Evolutionary conservation across 2,113 vertebrate species (phyloP).

Genomic region (Thinocorus orbignyianus): DNA sequence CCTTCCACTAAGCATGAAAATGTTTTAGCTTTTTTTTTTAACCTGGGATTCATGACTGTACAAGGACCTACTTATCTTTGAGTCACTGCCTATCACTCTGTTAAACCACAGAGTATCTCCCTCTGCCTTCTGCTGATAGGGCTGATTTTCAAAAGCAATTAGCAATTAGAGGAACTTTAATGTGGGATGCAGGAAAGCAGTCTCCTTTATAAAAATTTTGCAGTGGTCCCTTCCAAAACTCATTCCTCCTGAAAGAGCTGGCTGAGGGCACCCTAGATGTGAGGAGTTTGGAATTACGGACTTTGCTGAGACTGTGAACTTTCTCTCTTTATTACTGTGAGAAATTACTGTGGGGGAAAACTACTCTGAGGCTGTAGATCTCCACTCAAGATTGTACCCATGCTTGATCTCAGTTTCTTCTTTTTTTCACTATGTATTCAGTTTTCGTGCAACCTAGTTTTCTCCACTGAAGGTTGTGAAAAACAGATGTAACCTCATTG

Average conservation of each 20-base stretch:
- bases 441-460: conserved; percentile 57
- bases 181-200: not conserved
- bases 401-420: not conserved
- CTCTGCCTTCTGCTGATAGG: not conserved
- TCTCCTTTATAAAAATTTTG: not conserved
- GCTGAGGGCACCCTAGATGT: not conserved
- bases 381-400: not conserved
- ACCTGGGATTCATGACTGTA: not conserved
- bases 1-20: not conserved
- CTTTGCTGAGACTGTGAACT: not conserved
- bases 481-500: conserved; percentile 67
- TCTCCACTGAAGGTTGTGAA: conserved; percentile 47
- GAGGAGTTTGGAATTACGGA: not conserved
- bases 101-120: not conserved
- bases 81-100: not conserved
- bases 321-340: not conserved
- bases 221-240: not conserved
- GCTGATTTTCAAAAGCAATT: not conserved
- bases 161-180: not conserved
- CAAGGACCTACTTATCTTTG: not conserved
- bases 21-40: not conserved
- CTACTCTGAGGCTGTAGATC: not conserved
- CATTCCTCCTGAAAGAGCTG: not conserved
- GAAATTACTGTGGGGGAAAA: not conserved
- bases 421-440: not conserved